Evolutionary conservation across 2,113 vertebrate genomes (phyloP).

Genomic region (Takifugu flavidus): DNA sequence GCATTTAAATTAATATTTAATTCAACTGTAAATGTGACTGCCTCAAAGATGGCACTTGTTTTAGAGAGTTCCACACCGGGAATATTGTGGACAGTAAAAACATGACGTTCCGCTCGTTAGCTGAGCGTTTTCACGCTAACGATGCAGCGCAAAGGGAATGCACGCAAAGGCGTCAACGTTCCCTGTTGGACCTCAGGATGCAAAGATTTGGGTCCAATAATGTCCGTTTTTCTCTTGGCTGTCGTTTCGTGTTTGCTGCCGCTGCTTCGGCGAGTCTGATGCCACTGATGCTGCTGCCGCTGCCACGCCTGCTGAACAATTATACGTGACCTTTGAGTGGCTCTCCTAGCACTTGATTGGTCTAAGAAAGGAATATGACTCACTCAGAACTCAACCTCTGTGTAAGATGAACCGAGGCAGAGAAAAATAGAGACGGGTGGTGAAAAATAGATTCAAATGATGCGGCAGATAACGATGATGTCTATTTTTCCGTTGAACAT

Average conservation of each 20-base stretch:
- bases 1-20: too few relatives aligned
- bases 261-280: background rate
- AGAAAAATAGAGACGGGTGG: background rate
- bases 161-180: too few relatives aligned
- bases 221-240: too few relatives aligned
- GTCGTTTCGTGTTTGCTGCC: too few relatives aligned
- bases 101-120: too few relatives aligned
- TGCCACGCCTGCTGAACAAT: conserved; percentile 4
- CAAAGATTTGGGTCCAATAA: background rate
- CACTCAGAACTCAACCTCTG: conserved; percentile 7
- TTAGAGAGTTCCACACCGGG: too few relatives aligned
- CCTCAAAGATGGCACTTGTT: too few relatives aligned
- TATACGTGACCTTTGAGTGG: background rate
- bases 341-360: conserved; percentile 6
- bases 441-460: conserved; percentile 17
- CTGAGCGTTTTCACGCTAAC: too few relatives aligned
- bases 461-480: background rate
- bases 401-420: background rate
- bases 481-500: background rate
- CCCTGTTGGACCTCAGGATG: too few relatives aligned
- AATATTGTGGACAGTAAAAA: too few relatives aligned
- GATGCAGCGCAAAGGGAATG: too few relatives aligned
- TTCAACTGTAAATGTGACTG: too few relatives aligned
- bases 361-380: conserved; percentile 45
- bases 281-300: background rate